Evolutionary conservation across 2,888 invertebrate genomes (phyloP).

Genomic region (Cataglyphis rosenhaueri): DNA sequence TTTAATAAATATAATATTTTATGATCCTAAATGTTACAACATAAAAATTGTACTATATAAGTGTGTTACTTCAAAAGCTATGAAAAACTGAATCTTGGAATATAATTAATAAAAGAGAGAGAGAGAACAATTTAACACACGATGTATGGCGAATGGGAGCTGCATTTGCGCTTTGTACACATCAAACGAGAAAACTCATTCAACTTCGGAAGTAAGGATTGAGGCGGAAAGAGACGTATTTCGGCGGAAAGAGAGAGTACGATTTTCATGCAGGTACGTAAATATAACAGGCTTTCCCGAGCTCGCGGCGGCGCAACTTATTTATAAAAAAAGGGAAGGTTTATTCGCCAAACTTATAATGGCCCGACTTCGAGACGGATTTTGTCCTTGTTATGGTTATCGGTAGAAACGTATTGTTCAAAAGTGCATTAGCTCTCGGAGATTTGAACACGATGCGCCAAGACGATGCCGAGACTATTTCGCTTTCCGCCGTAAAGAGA

Average conservation of each 20-base stretch:
- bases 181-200: conserved; percentile 66
- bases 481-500: background rate
- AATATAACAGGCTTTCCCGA: conserved; percentile 50
- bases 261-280: conserved; percentile 48
- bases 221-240: conserved; percentile 13
- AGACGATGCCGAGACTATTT: conserved; percentile 29
- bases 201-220: conserved; percentile 40
- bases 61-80: background rate
- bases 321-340: conserved; percentile 29
- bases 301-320: conserved; percentile 22
- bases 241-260: no score
- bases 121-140: background rate
- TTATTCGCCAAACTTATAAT: conserved; percentile 63
- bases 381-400: conserved; percentile 61
- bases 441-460: conserved; percentile 27
- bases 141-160: conserved; percentile 48
- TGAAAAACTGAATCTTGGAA: background rate
- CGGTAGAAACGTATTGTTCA: conserved; percentile 48
- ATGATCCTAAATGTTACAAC: background rate
- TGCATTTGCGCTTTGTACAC: conserved; percentile 66
- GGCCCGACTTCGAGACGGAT: conserved; percentile 62
- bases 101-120: background rate
- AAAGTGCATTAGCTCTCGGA: conserved; percentile 49
- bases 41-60: background rate
- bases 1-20: background rate